Conservation (phyloP, 1,140 invertebrate species). For the Caerostris darwini region DNA sequence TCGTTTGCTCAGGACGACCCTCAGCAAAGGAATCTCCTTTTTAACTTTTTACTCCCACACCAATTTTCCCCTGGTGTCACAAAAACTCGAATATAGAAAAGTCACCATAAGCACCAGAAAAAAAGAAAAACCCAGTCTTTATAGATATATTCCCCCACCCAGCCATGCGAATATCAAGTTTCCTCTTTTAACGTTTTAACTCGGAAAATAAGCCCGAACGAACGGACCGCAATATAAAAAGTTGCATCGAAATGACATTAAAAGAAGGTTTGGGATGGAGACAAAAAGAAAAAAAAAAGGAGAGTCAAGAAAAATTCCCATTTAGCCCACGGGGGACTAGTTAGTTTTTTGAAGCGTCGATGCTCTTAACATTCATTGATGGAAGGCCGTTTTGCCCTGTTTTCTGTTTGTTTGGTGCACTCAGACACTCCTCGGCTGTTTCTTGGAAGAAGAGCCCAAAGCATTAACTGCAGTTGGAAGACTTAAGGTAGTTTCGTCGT, state of each 20-base stretch:
- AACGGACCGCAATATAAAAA: not conserved
- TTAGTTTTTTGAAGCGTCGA: slow-evolving; percentile 20
- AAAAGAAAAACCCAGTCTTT: not conserved
- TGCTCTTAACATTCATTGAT: not conserved
- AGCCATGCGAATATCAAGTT: not conserved
- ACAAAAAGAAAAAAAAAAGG: not conserved
- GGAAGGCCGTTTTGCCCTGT: not conserved
- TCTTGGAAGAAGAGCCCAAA: not conserved
- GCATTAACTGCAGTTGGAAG: slow-evolving; percentile 31
- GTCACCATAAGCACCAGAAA: not conserved
- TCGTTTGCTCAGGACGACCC: not conserved
- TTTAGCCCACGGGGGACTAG: slow-evolving; percentile 28
- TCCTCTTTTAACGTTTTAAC: slow-evolving; percentile 11
- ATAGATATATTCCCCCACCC: not conserved
- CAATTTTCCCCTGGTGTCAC: not conserved
- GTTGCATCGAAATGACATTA: slow-evolving; percentile 7
- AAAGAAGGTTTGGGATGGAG: not conserved
- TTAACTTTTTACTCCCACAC: not conserved
- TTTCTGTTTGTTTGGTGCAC: not conserved
- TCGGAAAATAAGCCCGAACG: not conserved
- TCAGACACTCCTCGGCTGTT: not conserved
- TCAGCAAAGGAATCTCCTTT: not conserved
- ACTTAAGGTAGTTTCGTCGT: not conserved
- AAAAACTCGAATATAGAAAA: slow-evolving; percentile 16
- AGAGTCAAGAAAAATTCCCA: not conserved